Conservation (phyloP, 37 sponge, comb jelly and placozoan genomes). For the Spongilla lacustris region DNA sequence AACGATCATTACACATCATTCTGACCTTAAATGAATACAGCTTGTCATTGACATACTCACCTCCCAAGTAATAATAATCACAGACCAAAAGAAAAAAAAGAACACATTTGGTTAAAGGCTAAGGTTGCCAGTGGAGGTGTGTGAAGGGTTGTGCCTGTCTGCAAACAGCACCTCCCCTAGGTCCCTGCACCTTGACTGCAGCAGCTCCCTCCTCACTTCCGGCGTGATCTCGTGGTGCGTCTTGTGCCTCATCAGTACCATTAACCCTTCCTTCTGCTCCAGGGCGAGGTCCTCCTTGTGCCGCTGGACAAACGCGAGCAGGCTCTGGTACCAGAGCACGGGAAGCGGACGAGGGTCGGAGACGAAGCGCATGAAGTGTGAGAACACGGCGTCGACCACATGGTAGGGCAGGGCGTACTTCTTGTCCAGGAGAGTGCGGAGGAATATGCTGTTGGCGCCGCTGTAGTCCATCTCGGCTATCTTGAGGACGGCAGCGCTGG, state of each 20-base stretch:
- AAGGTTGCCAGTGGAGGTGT: neutral
- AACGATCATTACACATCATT: no score
- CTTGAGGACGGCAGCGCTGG: slow-evolving; percentile 93
- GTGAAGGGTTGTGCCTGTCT: neutral
- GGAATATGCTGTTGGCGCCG: slow-evolving; percentile 93
- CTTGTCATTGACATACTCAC: no score
- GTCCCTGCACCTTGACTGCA: slow-evolving; percentile 88
- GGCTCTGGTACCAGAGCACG: slow-evolving; percentile 96
- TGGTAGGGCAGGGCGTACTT: slow-evolving; percentile 95
- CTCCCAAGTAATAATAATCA: neutral
- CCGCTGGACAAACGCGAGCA: slow-evolving; percentile 89
- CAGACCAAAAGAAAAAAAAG: neutral
- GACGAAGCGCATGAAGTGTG: slow-evolving; percentile 82
- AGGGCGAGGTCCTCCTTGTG: slow-evolving; percentile 95
- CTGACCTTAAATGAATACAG: no score
- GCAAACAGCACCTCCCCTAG: slow-evolving; percentile 28
- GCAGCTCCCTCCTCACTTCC: slow-evolving; percentile 80
- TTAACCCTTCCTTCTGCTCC: slow-evolving; percentile 91
- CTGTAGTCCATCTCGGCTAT: slow-evolving; percentile 97
- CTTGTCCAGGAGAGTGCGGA: slow-evolving; percentile 94
- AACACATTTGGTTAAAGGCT: neutral
- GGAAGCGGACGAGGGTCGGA: slow-evolving; percentile 79
- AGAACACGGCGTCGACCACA: slow-evolving; percentile 89
- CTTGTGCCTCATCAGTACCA: slow-evolving; percentile 69
- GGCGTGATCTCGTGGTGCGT: slow-evolving; percentile 68